Evolutionary conservation across 2,113 vertebrate genomes (phyloP), one percentile per base, ranked within the genome.

Genomic region (Deroptyus accipitrinus): DNA sequence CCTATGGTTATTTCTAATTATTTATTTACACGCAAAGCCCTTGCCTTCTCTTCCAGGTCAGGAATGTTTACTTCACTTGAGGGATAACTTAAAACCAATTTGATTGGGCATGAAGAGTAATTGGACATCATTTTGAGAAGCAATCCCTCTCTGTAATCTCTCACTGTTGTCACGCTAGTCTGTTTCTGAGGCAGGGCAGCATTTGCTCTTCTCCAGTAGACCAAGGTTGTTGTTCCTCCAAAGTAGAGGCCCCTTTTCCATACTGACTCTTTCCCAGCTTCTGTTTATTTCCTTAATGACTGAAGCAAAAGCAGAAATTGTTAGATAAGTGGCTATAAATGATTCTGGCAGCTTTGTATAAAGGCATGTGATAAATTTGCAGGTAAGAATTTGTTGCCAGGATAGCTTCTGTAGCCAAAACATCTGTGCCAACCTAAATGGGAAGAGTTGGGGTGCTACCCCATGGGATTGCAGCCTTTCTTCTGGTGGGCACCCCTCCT

Each of bases 311-410:
- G 77, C 83, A 96, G 88, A 85, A 94, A 94, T 80, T 91, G 88
- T 95, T 91, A 89, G 95, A 51, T 96, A 91, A 91, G 66, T 85
- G 59, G 49, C 86, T 94, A 70, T 94, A 96, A 95, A 95, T 93
- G 61, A 82, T 84, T 91, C 90, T 97, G 88, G 74, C 92, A 94
- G 81, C 83, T 94, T 84, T 83, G 24, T 57, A 28, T 89, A 87
- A 92, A 87, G 81, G 49, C 92, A 70, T 39, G 54, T 85, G 83
- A 96, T 89, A 91, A 79, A 77, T 87, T 96, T 92, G 91, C 77
- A 89, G 66, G 69, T 62, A 89, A 84, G 41, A 78, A 41, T 92
- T 84, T 82, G 25, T 73, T 93, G 57, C 92, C 94, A 90, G 88
- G 18, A 62, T 93, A 52, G 85, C 57, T 92, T 94, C 70, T 86